These are phyloP conservation scores for Philotrypesis tridentata DNA, from an alignment of 1,140 invertebrate species.

Conservation along the genomic window DNA sequence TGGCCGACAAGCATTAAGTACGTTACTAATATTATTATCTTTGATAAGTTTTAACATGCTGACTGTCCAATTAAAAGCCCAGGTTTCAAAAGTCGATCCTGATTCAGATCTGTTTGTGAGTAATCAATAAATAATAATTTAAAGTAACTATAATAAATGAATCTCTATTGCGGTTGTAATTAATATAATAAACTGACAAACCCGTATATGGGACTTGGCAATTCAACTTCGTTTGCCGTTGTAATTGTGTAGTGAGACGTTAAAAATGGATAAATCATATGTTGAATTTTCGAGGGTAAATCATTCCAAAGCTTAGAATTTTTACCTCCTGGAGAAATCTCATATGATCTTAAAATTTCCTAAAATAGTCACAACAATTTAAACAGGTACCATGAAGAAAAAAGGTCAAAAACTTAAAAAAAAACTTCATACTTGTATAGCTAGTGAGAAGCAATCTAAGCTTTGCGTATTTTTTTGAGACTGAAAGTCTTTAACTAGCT, in stretches of 20 bases:
- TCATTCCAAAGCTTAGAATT: constrained; percentile 79
- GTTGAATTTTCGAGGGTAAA: constrained; percentile 79
- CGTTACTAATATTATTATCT: constrained; percentile 53
- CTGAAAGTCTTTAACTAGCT: constrained; percentile 82
- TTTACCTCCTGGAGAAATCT: constrained; percentile 78
- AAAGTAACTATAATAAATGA: too few relatives aligned
- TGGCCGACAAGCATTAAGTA: constrained; percentile 80
- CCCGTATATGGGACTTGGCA: constrained; percentile 70
- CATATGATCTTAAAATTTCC: constrained; percentile 82
- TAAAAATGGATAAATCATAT: constrained; percentile 82
- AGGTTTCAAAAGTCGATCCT: constrained; percentile 80
- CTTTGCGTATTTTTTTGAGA: constrained; percentile 82
- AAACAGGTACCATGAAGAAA: background rate
- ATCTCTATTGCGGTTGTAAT: background rate
- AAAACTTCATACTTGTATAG: constrained; percentile 75
- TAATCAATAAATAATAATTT: constrained; percentile 34
- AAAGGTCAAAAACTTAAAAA: background rate
- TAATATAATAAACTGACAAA: constrained; percentile 45
- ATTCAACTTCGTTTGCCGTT: constrained; percentile 55
- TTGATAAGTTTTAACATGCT: constrained; percentile 63
- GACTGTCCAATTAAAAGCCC: constrained; percentile 81
- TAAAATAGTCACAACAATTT: constrained; percentile 59
- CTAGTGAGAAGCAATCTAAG: constrained; percentile 82
- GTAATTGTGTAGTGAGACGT: constrained; percentile 74
- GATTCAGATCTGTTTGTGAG: constrained; percentile 76